phyloP scores from a whole-genome alignment of 2,888 invertebrate genomes.

The Syrphus vitripennis region DNA sequence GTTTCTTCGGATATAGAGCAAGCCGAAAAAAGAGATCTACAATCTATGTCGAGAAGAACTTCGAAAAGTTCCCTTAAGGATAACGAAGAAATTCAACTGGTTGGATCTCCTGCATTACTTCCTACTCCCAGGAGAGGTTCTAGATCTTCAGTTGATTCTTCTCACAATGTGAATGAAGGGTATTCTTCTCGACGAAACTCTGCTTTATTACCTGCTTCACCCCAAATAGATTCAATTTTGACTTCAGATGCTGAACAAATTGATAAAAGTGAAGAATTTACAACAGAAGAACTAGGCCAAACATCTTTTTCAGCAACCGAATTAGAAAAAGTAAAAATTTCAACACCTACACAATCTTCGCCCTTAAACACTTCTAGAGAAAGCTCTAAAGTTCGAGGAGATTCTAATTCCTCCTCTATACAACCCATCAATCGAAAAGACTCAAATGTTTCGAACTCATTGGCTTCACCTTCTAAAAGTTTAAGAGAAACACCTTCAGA shows the following conservation, averaged over 20 bases:
- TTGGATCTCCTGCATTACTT: conserved; percentile 29
- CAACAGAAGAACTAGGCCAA: not conserved
- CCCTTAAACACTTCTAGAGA: not conserved
- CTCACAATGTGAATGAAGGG: not conserved
- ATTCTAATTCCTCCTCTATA: not conserved
- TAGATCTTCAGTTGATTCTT: conserved; percentile 6
- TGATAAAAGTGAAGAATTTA: not conserved
- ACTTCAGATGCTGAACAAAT: not conserved
- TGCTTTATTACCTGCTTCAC: not conserved
- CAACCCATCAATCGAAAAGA: not conserved
- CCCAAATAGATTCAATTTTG: not conserved
- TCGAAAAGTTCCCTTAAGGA: conserved; percentile 28
- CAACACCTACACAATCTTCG: not conserved
- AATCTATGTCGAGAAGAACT: not conserved
- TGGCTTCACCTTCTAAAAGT: not conserved
- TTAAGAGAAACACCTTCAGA: not conserved
- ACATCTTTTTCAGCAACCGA: not conserved
- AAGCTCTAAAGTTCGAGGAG: not conserved
- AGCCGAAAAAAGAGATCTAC: not conserved
- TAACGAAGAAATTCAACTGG: not conserved
- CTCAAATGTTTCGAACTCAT: not conserved
- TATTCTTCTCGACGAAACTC: not conserved
- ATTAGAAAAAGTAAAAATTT: not conserved
- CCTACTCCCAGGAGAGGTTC: conserved; percentile 31
- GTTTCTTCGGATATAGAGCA: conserved; percentile 12